A percentile compares a stretch with the other conserved stretches of the same genome.
Conservation (phyloP, 1,140 invertebrate genomes). For the Drosophila parvula region DNA sequence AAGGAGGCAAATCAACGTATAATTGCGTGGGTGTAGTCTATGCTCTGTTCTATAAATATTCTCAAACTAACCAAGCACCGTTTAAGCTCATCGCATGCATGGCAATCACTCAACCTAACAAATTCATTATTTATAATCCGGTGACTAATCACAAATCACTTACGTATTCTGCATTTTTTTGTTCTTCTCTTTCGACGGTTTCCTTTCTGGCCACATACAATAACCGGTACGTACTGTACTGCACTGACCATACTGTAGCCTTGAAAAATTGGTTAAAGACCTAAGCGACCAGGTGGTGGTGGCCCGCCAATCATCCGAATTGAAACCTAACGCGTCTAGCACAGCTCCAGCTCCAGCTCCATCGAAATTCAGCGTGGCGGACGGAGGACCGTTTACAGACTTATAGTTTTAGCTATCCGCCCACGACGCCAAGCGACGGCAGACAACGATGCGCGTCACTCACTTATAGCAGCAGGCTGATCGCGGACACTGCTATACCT, state of each 20-base stretch:
- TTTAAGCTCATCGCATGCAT: slow-evolving; percentile 49
- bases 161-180: slow-evolving; percentile 66
- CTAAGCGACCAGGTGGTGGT: slow-evolving; percentile 70
- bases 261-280: slow-evolving; percentile 83
- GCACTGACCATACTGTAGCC: slow-evolving; percentile 60
- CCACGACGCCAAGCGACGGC: slow-evolving; percentile 13
- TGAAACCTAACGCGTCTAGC: slow-evolving; percentile 30
- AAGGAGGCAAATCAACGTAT: slow-evolving; percentile 85
- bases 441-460: slow-evolving; percentile 53
- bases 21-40: slow-evolving; percentile 85
- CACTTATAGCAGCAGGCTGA: slow-evolving; percentile 62
- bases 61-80: slow-evolving; percentile 44
- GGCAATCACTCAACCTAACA: slow-evolving; percentile 27
- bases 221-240: not conserved
- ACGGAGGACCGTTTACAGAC: slow-evolving; percentile 80
- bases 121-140: slow-evolving; percentile 2
- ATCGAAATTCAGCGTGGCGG: slow-evolving; percentile 66
- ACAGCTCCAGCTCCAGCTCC: slow-evolving; percentile 1
- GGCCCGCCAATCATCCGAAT: slow-evolving; percentile 42
- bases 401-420: slow-evolving; percentile 81
- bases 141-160: slow-evolving; percentile 64
- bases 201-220: slow-evolving; percentile 8
- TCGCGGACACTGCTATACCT: slow-evolving; percentile 52
- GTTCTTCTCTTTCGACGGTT: slow-evolving; percentile 59
- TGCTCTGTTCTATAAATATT: slow-evolving; percentile 63